phyloP scores from a whole-genome alignment of 2,797 vertebrate genomes.

The Otus scops region DNA sequence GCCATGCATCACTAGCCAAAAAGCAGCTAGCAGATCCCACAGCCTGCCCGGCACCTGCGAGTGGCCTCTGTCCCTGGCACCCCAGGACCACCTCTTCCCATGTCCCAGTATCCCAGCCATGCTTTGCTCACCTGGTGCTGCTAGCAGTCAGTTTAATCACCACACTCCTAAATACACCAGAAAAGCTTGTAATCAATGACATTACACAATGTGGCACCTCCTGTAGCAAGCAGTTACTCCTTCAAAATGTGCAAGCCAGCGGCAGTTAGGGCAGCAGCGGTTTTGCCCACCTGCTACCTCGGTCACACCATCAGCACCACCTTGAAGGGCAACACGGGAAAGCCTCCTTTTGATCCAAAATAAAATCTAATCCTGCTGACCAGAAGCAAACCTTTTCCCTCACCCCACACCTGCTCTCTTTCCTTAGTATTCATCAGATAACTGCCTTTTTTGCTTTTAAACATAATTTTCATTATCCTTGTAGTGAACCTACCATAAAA shows the following conservation, averaged over 20 bases:
- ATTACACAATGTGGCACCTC: background rate
- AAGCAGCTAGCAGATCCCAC: background rate
- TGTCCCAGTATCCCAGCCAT: background rate
- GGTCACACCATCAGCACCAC: background rate
- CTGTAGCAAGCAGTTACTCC: background rate
- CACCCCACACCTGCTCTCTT: background rate
- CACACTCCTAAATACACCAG: background rate
- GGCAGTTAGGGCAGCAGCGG: background rate
- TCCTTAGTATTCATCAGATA: background rate
- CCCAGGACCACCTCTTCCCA: background rate
- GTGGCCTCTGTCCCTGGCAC: fast-evolving
- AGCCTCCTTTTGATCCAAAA: background rate
- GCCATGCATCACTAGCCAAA: background rate
- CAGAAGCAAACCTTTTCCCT: background rate
- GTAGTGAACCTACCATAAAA: background rate
- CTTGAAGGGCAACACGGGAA: background rate
- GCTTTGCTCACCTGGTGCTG: background rate
- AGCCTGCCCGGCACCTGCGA: background rate
- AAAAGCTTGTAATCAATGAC: background rate
- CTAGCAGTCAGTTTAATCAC: background rate
- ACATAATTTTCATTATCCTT: background rate
- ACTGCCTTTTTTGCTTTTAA: background rate
- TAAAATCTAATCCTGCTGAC: background rate
- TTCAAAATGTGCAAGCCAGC: background rate
- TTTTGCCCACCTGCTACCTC: background rate